phyloP scores from a whole-genome alignment of 2,888 invertebrate species.

The Drosophila putrida region DNA sequence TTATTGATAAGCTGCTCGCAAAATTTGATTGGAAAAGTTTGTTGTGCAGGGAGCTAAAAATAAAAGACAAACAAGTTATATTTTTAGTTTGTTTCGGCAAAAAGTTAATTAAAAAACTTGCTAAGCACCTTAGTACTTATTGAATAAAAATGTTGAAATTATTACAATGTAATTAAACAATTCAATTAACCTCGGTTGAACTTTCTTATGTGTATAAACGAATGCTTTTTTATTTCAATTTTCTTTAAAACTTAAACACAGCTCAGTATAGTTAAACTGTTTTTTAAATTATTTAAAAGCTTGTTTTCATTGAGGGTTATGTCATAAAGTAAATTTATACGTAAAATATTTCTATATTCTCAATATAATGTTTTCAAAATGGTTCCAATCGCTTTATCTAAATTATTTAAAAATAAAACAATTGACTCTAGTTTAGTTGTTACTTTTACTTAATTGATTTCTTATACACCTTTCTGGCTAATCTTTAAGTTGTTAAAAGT shows the following conservation, averaged over 20 bases:
- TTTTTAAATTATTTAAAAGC: too few species aligned
- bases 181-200: background rate
- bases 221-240: background rate
- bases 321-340: too few species aligned
- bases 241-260: background rate
- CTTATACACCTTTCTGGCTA: background rate
- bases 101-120: background rate
- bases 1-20: constrained; percentile 36
- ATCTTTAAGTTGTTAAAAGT: background rate
- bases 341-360: background rate
- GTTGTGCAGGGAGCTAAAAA: constrained; percentile 2
- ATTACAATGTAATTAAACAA: too few species aligned
- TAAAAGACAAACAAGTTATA: constrained; percentile 9
- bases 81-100: background rate
- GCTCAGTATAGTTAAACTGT: background rate
- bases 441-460: background rate
- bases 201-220: too few species aligned
- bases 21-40: constrained; percentile 29
- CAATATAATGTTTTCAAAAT: background rate
- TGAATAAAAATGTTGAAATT: too few species aligned
- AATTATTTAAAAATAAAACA: background rate
- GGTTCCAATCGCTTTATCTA: background rate
- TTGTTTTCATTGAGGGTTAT: background rate
- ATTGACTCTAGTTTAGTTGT: background rate
- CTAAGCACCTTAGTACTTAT: too few species aligned